Conservation (phyloP, 1,140 invertebrate genomes). For the Drosophila dunni region DNA sequence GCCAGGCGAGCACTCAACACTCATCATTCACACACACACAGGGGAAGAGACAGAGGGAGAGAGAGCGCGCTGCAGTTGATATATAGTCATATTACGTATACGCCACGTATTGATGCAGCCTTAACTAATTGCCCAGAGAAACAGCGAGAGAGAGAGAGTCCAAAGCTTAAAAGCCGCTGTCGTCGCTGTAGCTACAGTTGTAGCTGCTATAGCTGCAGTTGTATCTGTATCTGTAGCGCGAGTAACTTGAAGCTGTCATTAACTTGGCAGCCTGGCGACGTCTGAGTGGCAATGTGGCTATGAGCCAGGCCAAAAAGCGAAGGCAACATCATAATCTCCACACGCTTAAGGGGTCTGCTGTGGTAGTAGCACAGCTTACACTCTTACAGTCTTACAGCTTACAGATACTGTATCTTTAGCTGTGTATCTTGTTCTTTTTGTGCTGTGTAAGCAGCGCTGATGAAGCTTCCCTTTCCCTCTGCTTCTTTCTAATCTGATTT, state of each 20-base stretch:
- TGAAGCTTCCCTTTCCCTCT: slow-evolving; percentile 29
- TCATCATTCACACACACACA: slow-evolving; percentile 66
- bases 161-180: neutral
- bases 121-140: slow-evolving; percentile 57
- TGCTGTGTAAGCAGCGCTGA: slow-evolving; percentile 57
- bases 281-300: slow-evolving; percentile 51
- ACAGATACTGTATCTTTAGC: slow-evolving; percentile 1
- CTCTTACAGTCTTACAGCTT: slow-evolving; percentile 1
- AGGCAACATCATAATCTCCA: slow-evolving; percentile 75
- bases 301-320: slow-evolving; percentile 23
- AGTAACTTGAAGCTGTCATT: slow-evolving; percentile 77
- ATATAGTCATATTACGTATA: slow-evolving; percentile 53
- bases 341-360: no score
- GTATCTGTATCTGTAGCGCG: slow-evolving; percentile 6
- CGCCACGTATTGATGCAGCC: slow-evolving; percentile 38
- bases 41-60: slow-evolving; percentile 39
- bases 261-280: slow-evolving; percentile 63
- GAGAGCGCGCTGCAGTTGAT: slow-evolving; percentile 29
- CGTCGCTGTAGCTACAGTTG: slow-evolving; percentile 2
- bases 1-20: slow-evolving; percentile 67
- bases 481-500: slow-evolving; percentile 69
- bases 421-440: slow-evolving; percentile 20
- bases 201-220: neutral
- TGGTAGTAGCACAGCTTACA: slow-evolving; percentile 6
- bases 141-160: slow-evolving; percentile 21